These are phyloP conservation scores for Chaetophractus vellerosus DNA, from an alignment of 2,797 vertebrate genomes.

Conservation along the genomic window DNA sequence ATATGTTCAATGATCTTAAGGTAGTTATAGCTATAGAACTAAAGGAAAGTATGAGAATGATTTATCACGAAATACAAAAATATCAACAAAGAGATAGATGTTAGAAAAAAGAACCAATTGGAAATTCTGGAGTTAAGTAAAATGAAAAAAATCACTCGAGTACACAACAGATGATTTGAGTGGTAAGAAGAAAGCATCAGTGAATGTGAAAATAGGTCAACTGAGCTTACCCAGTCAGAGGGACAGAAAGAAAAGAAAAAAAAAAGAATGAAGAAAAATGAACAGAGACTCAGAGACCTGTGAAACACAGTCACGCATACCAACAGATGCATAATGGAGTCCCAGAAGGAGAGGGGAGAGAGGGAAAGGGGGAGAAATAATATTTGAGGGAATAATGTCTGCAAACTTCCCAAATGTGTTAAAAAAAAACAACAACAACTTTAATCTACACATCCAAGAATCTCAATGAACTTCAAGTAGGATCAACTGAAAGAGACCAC, in stretches of 20 bases:
- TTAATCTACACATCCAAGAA: too few relatives aligned
- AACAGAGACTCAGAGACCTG: background rate
- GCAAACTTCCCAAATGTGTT: too few relatives aligned
- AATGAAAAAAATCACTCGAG: background rate
- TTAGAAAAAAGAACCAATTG: too few relatives aligned
- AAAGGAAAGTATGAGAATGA: too few relatives aligned
- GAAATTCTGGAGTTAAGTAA: background rate
- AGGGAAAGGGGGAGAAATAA: background rate
- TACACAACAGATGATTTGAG: background rate
- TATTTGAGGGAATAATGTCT: background rate
- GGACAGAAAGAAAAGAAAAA: background rate
- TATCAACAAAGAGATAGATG: too few relatives aligned
- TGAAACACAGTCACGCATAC: background rate
- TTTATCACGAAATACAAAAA: too few relatives aligned
- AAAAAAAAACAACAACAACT: too few relatives aligned
- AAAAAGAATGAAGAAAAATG: background rate
- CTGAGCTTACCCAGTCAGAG: background rate
- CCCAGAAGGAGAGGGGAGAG: background rate
- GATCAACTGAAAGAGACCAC: background rate
- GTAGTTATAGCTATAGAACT: too few relatives aligned
- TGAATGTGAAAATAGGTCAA: background rate
- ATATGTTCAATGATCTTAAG: too few relatives aligned
- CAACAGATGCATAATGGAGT: background rate
- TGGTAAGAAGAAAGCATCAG: background rate
- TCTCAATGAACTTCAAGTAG: too few relatives aligned